Conservation (phyloP, 2,797 vertebrate species). For the Rallus crepitans region DNA sequence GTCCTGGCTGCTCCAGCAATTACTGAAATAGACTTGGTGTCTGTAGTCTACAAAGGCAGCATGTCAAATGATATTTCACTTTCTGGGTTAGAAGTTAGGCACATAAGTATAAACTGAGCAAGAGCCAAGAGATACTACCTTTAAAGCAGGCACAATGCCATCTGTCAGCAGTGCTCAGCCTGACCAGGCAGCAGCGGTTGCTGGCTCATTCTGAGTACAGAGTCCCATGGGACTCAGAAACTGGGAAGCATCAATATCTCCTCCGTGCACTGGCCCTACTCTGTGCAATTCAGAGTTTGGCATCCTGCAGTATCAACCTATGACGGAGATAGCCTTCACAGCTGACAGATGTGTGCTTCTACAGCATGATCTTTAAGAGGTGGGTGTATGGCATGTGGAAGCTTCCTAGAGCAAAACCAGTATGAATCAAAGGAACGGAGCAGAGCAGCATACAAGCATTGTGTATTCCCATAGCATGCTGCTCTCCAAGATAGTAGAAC, state of each 20-base stretch:
- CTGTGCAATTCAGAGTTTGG: background rate
- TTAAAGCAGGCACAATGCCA: slow-evolving; percentile 5
- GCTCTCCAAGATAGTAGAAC: background rate
- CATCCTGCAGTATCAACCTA: background rate
- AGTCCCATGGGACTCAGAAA: background rate
- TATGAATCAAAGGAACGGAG: background rate
- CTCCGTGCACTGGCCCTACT: background rate
- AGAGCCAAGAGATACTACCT: background rate
- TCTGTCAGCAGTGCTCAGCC: background rate
- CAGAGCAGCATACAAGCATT: background rate
- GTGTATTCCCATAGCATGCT: fast-evolving
- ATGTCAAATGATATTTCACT: background rate
- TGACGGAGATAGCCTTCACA: background rate
- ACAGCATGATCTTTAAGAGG: background rate
- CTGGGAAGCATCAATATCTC: background rate
- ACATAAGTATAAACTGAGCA: background rate
- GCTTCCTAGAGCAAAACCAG: background rate
- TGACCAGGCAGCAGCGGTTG: background rate
- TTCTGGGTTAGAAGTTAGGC: slow-evolving; percentile 19
- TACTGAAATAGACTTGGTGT: background rate
- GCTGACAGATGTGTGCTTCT: background rate
- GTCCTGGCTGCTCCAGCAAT: background rate
- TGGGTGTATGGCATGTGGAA: background rate
- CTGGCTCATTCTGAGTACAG: background rate
- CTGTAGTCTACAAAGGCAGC: background rate